phyloP scores from a whole-genome alignment of 2,113 vertebrate genomes.

The Notarius lentiginosus region DNA sequence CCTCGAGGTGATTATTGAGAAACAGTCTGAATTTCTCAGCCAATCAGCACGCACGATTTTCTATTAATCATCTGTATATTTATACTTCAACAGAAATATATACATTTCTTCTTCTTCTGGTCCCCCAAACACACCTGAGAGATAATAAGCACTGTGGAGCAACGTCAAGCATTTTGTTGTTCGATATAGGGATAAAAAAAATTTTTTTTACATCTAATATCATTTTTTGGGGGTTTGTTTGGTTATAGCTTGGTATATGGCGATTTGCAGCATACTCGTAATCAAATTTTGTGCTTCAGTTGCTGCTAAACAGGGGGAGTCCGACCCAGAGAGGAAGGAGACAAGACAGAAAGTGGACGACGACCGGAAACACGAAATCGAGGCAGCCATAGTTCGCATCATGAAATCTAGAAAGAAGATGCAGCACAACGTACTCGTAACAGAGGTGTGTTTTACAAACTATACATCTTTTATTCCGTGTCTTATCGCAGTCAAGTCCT shows the following conservation, averaged over 20 bases:
- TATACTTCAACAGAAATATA: too few relatives aligned
- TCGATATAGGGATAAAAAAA: background rate
- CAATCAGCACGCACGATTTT: too few relatives aligned
- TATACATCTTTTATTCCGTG: background rate
- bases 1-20: too few relatives aligned
- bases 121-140: background rate
- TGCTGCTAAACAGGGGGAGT: slow-evolving; percentile 99
- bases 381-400: slow-evolving; percentile 98
- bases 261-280: background rate
- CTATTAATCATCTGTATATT: too few relatives aligned
- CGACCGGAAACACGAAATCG: slow-evolving; percentile 98
- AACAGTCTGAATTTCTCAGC: too few relatives aligned
- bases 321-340: slow-evolving; percentile 97
- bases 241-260: background rate
- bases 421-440: slow-evolving; percentile 98
- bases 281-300: slow-evolving; percentile 67
- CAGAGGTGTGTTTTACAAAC: slow-evolving; percentile 80
- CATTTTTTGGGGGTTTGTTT: background rate
- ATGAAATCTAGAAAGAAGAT: slow-evolving; percentile 99
- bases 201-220: background rate
- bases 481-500: background rate
- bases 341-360: slow-evolving; percentile 99
- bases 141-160: background rate
- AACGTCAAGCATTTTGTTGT: background rate
- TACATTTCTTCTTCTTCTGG: background rate